Evolutionary conservation across 2,113 vertebrate species (phyloP).

Genomic region (Cariama cristata): DNA sequence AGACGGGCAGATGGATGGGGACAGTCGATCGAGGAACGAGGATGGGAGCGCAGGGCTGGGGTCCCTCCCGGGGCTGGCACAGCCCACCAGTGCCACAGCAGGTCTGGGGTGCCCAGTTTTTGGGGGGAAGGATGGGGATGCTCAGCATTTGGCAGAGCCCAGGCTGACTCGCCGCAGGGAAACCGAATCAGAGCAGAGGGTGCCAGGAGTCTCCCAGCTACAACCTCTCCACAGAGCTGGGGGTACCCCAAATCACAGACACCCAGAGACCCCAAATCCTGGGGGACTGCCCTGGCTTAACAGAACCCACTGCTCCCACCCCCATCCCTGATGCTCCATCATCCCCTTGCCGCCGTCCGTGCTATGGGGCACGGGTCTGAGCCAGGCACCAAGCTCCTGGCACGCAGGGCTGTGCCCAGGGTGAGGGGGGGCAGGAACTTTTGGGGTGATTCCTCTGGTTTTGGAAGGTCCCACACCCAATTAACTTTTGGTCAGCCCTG

Average conservation of each 20-base stretch:
- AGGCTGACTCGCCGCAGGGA: neutral
- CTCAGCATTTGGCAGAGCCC: neutral
- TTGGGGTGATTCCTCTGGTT: neutral
- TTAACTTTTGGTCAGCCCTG: neutral
- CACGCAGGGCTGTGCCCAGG: neutral
- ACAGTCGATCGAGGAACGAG: neutral
- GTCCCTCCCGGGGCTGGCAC: neutral
- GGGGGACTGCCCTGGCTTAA: neutral
- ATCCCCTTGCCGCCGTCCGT: rapidly evolving
- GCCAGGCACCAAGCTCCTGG: neutral
- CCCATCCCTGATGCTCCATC: neutral
- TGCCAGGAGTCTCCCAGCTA: neutral
- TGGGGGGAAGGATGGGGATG: neutral
- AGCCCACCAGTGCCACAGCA: neutral
- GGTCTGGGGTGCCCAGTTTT: neutral
- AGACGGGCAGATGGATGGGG: conserved; percentile 7
- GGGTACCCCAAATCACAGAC: neutral
- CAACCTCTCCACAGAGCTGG: neutral
- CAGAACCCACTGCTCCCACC: neutral
- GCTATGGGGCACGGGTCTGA: rapidly evolving
- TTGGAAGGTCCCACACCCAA: neutral
- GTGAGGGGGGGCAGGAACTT: neutral
- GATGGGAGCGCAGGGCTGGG: neutral
- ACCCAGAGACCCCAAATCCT: neutral
- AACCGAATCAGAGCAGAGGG: neutral